phyloP scores from a whole-genome alignment of 2,888 invertebrate species.

The Odontomyia ornata region DNA sequence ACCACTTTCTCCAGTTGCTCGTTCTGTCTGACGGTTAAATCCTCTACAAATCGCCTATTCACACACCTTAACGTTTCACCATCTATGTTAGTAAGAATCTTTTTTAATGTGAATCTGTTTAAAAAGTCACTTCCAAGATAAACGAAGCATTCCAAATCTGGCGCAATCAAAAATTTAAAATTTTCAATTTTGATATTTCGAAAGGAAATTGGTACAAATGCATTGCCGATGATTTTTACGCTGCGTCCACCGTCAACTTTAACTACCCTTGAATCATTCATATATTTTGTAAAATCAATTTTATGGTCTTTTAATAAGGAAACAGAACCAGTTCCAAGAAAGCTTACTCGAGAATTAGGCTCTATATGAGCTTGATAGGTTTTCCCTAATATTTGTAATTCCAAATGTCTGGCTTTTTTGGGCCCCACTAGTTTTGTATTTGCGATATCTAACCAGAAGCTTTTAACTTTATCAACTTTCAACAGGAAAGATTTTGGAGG shows the following conservation, averaged over 20 bases:
- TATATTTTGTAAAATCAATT: not conserved
- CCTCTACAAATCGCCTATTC: not conserved
- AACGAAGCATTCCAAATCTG: not conserved
- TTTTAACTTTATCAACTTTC: conserved; percentile 4
- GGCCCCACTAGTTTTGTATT: not conserved
- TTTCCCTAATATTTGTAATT: not conserved
- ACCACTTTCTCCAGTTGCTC: too few species aligned
- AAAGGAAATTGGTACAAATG: not conserved
- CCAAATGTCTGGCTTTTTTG: not conserved
- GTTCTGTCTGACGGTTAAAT: too few species aligned
- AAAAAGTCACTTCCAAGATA: conserved; percentile 7
- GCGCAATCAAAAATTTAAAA: conserved; percentile 16
- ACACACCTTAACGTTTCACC: too few species aligned
- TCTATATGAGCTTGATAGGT: not conserved
- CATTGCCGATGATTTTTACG: not conserved
- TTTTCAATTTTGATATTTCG: not conserved
- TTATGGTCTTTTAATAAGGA: not conserved
- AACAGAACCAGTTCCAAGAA: not conserved
- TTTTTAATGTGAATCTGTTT: not conserved
- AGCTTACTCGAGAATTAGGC: conserved; percentile 1
- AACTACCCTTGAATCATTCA: not conserved
- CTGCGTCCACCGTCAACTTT: not conserved
- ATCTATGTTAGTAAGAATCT: too few species aligned
- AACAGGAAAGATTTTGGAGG: not conserved
- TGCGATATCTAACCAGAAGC: conserved; percentile 10